Evolutionary conservation across 2,797 vertebrate genomes (phyloP), one percentile per base, ranked within the genome.

Genomic region (Sebastes matsubarae): DNA sequence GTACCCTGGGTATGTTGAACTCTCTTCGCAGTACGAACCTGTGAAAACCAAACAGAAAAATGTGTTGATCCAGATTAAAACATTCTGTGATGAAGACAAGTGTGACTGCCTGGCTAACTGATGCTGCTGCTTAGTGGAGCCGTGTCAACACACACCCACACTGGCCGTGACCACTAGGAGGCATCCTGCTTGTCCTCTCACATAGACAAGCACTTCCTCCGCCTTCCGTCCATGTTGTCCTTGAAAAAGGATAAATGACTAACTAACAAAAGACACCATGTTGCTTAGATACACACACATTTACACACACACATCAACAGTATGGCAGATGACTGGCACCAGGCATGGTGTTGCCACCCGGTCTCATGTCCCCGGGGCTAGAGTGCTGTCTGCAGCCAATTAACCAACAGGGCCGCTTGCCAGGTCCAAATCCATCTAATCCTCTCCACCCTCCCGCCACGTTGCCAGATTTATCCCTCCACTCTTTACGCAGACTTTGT

Each of bases 331-430:
- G 83, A 85, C 80, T 76, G 87, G 87, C 85, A 58, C 25, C 4
- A 14, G 57, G 30, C 75, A 3, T 10, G 75, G 69, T 24, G 54
- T 81, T 75, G 82, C 85, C 82, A 82, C 79, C 78, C 74, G 30
- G 79, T 66, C 79, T 75, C 27, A 24, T 68, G 75, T 87, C 84
- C 85, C 75, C 14, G 1, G 71, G 88, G 82, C 79, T 4, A 58
- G 68, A 70, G 78, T 63, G 54, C 55, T 79, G 84, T 91, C 89
- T 87, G 86, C 83, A 85, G 89, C 83, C 86, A 86, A 85, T 91
- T 91, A 89, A 90, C 86, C 82, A 86, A 22, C 72, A 32, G 68
- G 87, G 89, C 84, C 20, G n/a, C 58, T 77, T 84, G 89, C 91
- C 91, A 90, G 84, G 68, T 87, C 67, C 68, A 58, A 42, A 79